Evolutionary conservation across 2,888 invertebrate genomes (phyloP).

Genomic region (Oxyscelio sp.): DNA sequence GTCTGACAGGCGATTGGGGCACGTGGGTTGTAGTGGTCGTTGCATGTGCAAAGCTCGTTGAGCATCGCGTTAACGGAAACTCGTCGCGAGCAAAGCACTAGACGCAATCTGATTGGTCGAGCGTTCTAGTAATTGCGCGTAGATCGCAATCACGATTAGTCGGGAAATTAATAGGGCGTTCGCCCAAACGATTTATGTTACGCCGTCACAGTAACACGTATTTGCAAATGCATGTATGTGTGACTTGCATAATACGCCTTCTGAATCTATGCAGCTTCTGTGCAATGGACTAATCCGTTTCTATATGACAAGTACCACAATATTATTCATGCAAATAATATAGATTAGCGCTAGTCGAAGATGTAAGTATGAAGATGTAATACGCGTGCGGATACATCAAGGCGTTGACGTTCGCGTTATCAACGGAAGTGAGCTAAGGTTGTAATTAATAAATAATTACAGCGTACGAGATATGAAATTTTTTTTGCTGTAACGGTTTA

Average conservation of each 20-base stretch:
- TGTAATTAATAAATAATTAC: slow-evolving; percentile 69
- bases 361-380: slow-evolving; percentile 62
- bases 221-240: slow-evolving; percentile 19
- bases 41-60: slow-evolving; percentile 83
- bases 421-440: slow-evolving; percentile 43
- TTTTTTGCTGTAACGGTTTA: slow-evolving; percentile 36
- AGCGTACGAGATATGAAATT: neutral
- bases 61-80: slow-evolving; percentile 81
- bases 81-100: slow-evolving; percentile 80
- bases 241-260: slow-evolving; percentile 62
- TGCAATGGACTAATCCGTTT: slow-evolving; percentile 59
- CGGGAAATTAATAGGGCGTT: slow-evolving; percentile 85
- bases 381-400: slow-evolving; percentile 38
- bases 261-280: slow-evolving; percentile 67
- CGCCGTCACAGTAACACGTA: slow-evolving; percentile 71
- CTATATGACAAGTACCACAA: slow-evolving; percentile 51
- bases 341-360: slow-evolving; percentile 42
- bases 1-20: slow-evolving; percentile 73
- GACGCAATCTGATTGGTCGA: slow-evolving; percentile 83
- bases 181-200: slow-evolving; percentile 83
- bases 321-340: slow-evolving; percentile 68
- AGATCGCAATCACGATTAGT: slow-evolving; percentile 87
- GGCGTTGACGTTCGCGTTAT: slow-evolving; percentile 67
- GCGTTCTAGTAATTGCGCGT: slow-evolving; percentile 86
- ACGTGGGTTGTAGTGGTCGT: slow-evolving; percentile 68